Percentiles rank a stretch among this genome's conserved stretches.
These are phyloP conservation scores for Microcebus griseorufus DNA, from an alignment of 2,113 vertebrate species.

Conservation along the genomic window DNA sequence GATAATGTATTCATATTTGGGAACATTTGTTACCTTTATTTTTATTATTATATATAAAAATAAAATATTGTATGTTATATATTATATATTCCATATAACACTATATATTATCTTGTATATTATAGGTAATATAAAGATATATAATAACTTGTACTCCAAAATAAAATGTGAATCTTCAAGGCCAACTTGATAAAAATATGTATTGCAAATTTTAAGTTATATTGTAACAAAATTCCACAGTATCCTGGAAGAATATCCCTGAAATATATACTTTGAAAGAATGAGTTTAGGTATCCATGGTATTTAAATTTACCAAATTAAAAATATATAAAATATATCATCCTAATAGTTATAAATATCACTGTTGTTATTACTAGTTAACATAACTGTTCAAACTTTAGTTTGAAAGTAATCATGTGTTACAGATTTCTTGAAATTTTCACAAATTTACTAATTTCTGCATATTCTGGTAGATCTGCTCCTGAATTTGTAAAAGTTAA, in stretches of 20 bases:
- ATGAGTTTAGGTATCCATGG: background rate
- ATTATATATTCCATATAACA: background rate
- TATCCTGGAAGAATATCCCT: background rate
- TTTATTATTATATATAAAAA: background rate
- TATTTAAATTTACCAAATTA: slow-evolving; percentile 1
- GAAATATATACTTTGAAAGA: background rate
- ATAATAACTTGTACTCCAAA: background rate
- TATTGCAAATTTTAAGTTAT: background rate
- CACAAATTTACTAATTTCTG: background rate
- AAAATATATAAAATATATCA: background rate
- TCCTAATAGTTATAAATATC: background rate
- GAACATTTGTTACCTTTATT: background rate
- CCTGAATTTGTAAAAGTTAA: background rate
- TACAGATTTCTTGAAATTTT: background rate
- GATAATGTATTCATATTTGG: background rate
- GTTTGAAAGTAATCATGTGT: background rate
- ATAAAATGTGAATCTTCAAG: background rate
- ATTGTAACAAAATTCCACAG: background rate
- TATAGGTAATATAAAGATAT: background rate
- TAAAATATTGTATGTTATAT: background rate
- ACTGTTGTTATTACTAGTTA: background rate
- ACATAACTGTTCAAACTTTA: slow-evolving; percentile 3
- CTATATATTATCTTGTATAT: background rate
- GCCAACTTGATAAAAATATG: background rate
- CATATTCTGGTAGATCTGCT: background rate